These are phyloP conservation scores for Augochlorella aurata DNA, from an alignment of 2,888 invertebrate genomes.

Conservation along the genomic window DNA sequence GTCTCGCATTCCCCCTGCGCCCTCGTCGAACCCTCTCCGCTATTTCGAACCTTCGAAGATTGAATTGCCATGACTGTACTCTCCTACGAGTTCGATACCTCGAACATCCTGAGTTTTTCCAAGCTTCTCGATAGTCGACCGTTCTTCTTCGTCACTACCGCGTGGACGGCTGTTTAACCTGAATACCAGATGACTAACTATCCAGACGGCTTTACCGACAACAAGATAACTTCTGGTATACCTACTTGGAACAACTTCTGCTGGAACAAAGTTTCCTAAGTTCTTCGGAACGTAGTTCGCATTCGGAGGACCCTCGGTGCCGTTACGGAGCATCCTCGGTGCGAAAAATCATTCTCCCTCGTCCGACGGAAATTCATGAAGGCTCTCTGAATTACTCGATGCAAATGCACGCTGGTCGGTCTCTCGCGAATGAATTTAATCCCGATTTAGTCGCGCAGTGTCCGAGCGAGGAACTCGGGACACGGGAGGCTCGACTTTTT, in stretches of 20 bases:
- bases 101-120: background rate
- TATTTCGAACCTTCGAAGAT: background rate
- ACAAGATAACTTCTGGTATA: background rate
- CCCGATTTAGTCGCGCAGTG: constrained; percentile 38
- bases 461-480: constrained; percentile 9
- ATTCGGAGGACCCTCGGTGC: background rate
- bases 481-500: constrained; percentile 18
- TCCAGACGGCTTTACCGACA: background rate
- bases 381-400: background rate
- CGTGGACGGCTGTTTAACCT: background rate
- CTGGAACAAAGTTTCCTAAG: background rate
- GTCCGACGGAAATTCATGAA: background rate
- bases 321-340: background rate
- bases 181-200: constrained; percentile 4
- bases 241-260: background rate
- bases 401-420: constrained; percentile 2
- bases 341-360: background rate
- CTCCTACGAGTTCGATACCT: background rate
- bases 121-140: background rate
- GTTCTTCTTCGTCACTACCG: background rate
- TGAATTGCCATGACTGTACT: background rate
- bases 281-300: background rate
- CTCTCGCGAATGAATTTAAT: constrained; percentile 57
- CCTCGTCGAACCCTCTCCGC: background rate
- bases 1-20: constrained; percentile 12